Evolutionary conservation across 1,140 invertebrate genomes (phyloP).

Genomic region (Ceratina japonica): DNA sequence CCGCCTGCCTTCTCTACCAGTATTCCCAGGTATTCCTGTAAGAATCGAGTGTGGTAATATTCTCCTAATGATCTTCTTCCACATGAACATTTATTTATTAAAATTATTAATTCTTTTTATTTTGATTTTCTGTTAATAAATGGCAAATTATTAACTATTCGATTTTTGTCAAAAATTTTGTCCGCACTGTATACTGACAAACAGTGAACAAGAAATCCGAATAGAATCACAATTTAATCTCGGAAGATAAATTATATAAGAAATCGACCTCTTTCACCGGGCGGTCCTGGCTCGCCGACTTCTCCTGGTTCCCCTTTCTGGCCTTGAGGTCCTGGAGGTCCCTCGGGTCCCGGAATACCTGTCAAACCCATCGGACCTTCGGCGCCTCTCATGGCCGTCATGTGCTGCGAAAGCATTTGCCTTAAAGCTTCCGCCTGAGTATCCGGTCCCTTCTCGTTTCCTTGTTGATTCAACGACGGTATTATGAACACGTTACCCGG

Average conservation of each 20-base stretch:
- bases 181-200: no score
- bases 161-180: no score
- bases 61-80: neutral
- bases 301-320: slow-evolving; percentile 87
- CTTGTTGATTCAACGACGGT: slow-evolving; percentile 82
- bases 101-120: no score
- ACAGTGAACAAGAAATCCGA: neutral
- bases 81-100: no score
- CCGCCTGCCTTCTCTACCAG: slow-evolving; percentile 83
- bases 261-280: slow-evolving; percentile 55
- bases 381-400: slow-evolving; percentile 90
- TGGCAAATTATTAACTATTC: no score
- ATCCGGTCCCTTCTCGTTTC: slow-evolving; percentile 89
- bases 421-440: slow-evolving; percentile 86
- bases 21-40: slow-evolving; percentile 84
- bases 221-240: neutral
- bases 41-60: neutral
- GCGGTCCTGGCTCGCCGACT: slow-evolving; percentile 66
- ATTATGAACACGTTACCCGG: slow-evolving; percentile 90
- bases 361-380: slow-evolving; percentile 91
- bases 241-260: slow-evolving; percentile 5
- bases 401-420: slow-evolving; percentile 91
- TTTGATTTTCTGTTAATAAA: no score
- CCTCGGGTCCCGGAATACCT: slow-evolving; percentile 87
- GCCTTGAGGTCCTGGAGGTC: slow-evolving; percentile 85